phyloP scores from a whole-genome alignment of 2,888 invertebrate genomes.

The Calameuta filiformis region DNA sequence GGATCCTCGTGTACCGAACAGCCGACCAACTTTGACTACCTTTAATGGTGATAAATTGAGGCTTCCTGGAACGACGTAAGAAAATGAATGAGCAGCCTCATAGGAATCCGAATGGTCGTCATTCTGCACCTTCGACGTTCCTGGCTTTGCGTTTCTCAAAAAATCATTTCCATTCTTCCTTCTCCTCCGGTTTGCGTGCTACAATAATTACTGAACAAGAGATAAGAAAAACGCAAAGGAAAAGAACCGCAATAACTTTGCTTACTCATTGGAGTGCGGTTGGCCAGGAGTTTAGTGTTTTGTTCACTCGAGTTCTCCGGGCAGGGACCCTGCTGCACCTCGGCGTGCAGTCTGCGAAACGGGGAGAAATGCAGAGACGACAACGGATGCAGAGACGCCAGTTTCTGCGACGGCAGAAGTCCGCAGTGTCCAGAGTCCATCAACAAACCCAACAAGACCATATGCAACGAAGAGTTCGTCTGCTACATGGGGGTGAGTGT shows the following conservation, averaged over 20 bases:
- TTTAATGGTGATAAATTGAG: slow-evolving; percentile 21
- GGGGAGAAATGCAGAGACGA: slow-evolving; percentile 90
- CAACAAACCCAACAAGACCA: slow-evolving; percentile 91
- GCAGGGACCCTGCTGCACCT: slow-evolving; percentile 94
- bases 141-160: not conserved
- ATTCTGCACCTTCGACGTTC: not conserved
- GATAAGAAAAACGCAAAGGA: not conserved
- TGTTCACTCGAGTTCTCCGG: slow-evolving; percentile 10
- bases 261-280: slow-evolving; percentile 16
- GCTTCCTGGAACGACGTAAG: slow-evolving; percentile 3
- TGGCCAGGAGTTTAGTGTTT: not conserved
- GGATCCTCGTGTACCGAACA: slow-evolving; percentile 10
- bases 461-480: slow-evolving; percentile 95
- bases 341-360: slow-evolving; percentile 82
- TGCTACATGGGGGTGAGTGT: slow-evolving; percentile 91
- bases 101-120: too few species aligned
- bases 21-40: slow-evolving; percentile 20
- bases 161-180: slow-evolving; percentile 2
- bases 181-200: not conserved
- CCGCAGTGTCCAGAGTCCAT: slow-evolving; percentile 91
- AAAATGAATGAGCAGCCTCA: not conserved
- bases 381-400: slow-evolving; percentile 91
- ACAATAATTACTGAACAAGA: too few species aligned
- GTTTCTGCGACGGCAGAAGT: slow-evolving; percentile 87
- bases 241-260: slow-evolving; percentile 1